phyloP scores from a whole-genome alignment of 2,888 invertebrate genomes.

The Sepiola atlantica region DNA sequence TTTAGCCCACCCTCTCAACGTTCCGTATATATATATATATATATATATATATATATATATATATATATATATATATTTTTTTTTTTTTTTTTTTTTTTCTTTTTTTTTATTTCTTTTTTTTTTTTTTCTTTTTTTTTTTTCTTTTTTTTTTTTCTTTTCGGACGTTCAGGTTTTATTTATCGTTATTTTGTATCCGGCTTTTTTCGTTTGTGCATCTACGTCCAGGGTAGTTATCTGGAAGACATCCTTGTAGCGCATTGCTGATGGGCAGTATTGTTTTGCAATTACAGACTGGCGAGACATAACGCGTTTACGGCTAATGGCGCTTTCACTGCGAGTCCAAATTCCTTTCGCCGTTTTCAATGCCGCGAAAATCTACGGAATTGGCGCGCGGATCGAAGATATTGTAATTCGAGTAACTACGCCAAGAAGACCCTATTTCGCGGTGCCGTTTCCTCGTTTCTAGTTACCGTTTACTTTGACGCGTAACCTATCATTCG shows the following conservation, averaged over 20 bases:
- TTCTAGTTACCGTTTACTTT: too few species aligned
- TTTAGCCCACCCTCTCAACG: not conserved
- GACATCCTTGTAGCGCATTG: not conserved
- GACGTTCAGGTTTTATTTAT: too few species aligned
- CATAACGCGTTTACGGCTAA: not conserved
- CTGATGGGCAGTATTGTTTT: constrained; percentile 21
- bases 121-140: not conserved
- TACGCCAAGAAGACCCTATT: not conserved
- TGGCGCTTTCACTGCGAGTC: constrained; percentile 16
- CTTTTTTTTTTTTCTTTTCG: too few species aligned
- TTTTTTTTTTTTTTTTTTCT: not conserved
- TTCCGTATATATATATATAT: not conserved
- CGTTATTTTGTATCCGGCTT: too few species aligned
- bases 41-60: not conserved
- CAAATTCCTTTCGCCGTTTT: not conserved
- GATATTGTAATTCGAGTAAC: not conserved
- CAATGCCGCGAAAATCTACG: not conserved
- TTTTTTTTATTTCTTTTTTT: not conserved
- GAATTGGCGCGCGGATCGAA: not conserved
- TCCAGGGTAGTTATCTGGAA: not conserved
- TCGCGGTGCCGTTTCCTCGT: not conserved
- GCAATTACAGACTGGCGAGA: constrained; percentile 14
- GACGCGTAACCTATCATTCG: too few species aligned
- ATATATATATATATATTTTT: not conserved
- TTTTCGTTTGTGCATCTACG: too few species aligned